phyloP scores from a whole-genome alignment of 2,888 invertebrate species.

The Ypsolopha scabrella region DNA sequence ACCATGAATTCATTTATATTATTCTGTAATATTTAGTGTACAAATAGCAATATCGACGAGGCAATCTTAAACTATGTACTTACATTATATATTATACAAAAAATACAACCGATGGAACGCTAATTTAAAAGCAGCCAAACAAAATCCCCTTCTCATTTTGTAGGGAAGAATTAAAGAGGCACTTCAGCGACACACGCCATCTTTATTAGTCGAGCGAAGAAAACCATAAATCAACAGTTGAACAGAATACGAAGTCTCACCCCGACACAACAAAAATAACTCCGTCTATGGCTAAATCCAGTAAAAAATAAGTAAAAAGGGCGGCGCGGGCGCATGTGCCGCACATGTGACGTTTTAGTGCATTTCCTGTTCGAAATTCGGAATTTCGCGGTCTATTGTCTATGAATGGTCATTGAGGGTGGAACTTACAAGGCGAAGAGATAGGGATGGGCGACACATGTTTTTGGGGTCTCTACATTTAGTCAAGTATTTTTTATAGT shows the following conservation, averaged over 20 bases:
- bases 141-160: no score
- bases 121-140: no score
- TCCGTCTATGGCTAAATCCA: conserved; percentile 35
- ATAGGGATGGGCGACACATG: conserved; percentile 3
- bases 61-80: no score
- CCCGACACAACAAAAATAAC: conserved; percentile 44
- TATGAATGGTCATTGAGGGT: conserved; percentile 11
- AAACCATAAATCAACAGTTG: conserved; percentile 42
- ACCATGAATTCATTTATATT: no score
- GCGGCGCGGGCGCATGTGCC: conserved; percentile 55
- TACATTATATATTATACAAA: no score
- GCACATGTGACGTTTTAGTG: conserved; percentile 40
- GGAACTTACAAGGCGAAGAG: neutral
- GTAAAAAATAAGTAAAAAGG: conserved; percentile 50
- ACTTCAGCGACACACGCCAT: neutral
- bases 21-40: no score
- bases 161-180: no score
- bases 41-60: no score
- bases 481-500: neutral
- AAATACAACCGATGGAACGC: no score
- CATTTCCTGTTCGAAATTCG: conserved; percentile 51
- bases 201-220: conserved; percentile 3
- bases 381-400: conserved; percentile 46
- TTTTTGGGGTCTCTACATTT: conserved; percentile 19
- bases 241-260: conserved; percentile 20